Percentiles rank a stretch among this genome's conserved stretches.
phyloP scores from a whole-genome alignment of 2,113 vertebrate species.

The Megaceryle torquata region DNA sequence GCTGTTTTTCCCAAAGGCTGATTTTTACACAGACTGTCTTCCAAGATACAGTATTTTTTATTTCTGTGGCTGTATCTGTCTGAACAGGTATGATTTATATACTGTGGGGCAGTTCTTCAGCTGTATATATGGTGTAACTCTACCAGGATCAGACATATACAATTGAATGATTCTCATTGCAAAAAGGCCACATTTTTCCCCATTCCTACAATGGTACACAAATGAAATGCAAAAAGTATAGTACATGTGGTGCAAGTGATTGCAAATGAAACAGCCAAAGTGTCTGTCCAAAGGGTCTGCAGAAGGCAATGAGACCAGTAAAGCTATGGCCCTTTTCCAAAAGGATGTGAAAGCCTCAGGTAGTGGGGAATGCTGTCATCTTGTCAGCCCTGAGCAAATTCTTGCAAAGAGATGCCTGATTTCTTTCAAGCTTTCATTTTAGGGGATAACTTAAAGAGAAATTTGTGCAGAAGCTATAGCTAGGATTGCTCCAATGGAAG shows the following conservation, averaged over 20 bases:
- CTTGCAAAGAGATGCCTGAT: not conserved
- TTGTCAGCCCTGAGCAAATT: not conserved
- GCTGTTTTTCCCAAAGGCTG: not conserved
- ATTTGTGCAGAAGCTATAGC: not conserved
- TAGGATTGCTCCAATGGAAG: not conserved
- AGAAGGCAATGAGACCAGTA: not conserved
- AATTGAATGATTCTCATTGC: not conserved
- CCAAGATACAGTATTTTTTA: not conserved
- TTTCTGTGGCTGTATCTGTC: not conserved
- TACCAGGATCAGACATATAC: not conserved
- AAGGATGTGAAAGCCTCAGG: accelerated
- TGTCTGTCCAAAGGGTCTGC: not conserved
- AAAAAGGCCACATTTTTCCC: not conserved
- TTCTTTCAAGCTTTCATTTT: not conserved
- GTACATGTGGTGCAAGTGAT: not conserved
- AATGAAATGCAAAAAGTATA: not conserved
- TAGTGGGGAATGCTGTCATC: not conserved
- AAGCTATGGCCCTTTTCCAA: not conserved
- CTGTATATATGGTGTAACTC: not conserved
- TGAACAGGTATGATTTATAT: not conserved
- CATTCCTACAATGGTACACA: accelerated
- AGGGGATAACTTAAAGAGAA: not conserved
- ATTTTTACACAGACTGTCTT: not conserved
- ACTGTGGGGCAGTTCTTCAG: not conserved
- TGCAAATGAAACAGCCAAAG: not conserved